Evolutionary conservation across 2,888 invertebrate species (phyloP), one percentile per base, ranked within the genome.

Genomic region (Caenorhabditis doughertyi): DNA sequence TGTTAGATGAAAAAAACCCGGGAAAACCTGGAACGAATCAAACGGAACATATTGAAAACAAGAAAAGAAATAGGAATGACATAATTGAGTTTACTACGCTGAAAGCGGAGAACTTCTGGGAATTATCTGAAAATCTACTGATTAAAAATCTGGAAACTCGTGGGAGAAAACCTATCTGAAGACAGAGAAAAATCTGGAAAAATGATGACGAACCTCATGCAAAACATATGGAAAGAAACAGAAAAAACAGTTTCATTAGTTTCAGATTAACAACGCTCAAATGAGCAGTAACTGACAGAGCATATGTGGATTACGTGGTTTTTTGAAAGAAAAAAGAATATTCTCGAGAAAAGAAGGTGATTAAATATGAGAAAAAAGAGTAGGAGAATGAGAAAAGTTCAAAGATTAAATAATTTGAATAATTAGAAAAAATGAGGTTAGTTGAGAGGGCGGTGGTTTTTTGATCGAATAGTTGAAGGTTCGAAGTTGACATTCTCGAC

Each of bases 91-190:
- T 32, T 44, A 27, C 23, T 47, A 44, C 56, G 53, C 44, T 27
- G 49, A 42, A 25, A 58, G 47, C 18, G 32, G 60, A 13, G 62
- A 62, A 60, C 29, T 53, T 49, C 49, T n/a, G 18, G 56, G 62
- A 73, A 55, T 21, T 11, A 64, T 58, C 27, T 42, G 11, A 18
- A 64, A 13, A 27, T 44, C 13, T 35, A 51, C 23, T 56, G 72
- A 49, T 65, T 39, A 62, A 25, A 42, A 49, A 51, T 53, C 49
- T 60, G 62, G 72, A 62, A 39, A 49, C 44, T 35, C 49, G 71
- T 44, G 71, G 21, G 47, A 55, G 42, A 53, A 29, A 49, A 25
- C n/a, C 13, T 32, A n/a, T 25, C 16, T 4, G n/a, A 55, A 74
- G 25, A 53, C 25, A 32, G 9, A 55, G 42, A 53, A 35, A 55